phyloP scores from a whole-genome alignment of 2,797 vertebrate genomes.

The Spatula versicolor region DNA sequence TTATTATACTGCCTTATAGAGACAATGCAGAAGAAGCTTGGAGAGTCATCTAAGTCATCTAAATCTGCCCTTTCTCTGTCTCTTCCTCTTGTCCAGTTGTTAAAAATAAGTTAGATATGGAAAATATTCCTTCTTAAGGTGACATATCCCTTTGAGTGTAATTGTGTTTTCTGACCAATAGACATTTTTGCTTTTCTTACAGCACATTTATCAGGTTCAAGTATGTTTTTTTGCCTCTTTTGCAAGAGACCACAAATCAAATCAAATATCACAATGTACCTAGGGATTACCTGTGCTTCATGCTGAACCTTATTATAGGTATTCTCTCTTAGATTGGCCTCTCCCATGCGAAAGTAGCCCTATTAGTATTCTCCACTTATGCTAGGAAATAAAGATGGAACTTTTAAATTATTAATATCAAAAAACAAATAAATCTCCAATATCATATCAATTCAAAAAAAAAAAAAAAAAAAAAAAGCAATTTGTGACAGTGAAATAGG shows the following conservation, averaged over 20 bases:
- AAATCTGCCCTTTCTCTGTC: background rate
- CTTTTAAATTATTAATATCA: slow-evolving; percentile 46
- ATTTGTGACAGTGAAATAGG: slow-evolving; percentile 1
- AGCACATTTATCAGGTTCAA: slow-evolving; percentile 27
- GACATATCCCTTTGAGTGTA: background rate
- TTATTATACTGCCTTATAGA: background rate
- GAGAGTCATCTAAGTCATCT: background rate
- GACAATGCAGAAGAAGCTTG: background rate
- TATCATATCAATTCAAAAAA: slow-evolving; percentile 19
- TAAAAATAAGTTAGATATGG: background rate
- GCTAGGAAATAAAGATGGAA: background rate
- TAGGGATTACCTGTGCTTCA: background rate
- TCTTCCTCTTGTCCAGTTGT: background rate
- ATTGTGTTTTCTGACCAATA: slow-evolving; percentile 28
- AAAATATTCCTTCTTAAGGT: slow-evolving; percentile 32
- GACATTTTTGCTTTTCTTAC: background rate
- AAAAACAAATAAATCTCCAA: background rate
- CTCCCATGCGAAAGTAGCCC: background rate
- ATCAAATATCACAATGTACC: slow-evolving; percentile 46
- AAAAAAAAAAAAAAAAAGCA: background rate
- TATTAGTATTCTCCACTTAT: background rate
- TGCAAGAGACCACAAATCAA: slow-evolving; percentile 40
- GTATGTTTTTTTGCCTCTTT: slow-evolving; percentile 49
- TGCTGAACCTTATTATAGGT: slow-evolving; percentile 5
- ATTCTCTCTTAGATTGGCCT: background rate